Percentiles rank a stretch among this genome's conserved stretches.
Evolutionary conservation across 2,113 vertebrate genomes (phyloP).

Genomic region (Nycticebus coucang): DNA sequence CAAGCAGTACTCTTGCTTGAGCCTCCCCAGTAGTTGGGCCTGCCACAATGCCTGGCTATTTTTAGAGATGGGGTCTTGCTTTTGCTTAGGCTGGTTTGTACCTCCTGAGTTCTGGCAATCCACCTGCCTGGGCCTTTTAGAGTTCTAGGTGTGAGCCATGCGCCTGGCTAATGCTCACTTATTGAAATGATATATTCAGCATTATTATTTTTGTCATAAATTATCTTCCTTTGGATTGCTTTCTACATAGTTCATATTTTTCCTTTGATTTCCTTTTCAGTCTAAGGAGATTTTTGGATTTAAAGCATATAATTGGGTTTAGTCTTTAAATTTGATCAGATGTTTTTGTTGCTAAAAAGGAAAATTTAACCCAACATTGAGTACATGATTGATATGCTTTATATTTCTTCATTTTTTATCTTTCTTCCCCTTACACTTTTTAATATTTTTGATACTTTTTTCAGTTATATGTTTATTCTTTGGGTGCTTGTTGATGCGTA

Average conservation of each 20-base stretch:
- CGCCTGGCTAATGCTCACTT: background rate
- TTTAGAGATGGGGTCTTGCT: no score
- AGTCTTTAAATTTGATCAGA: conserved; percentile 25
- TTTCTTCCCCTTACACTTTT: background rate
- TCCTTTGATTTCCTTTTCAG: background rate
- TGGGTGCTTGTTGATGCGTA: background rate
- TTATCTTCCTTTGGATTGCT: background rate
- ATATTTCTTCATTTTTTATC: background rate
- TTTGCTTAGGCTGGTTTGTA: no score
- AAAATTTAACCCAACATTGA: background rate
- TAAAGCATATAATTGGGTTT: background rate
- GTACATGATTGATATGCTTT: background rate
- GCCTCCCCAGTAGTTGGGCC: no score
- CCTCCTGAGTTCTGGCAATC: no score
- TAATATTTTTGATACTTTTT: background rate
- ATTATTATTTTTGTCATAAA: background rate
- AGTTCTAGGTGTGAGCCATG: no score
- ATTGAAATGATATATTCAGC: background rate
- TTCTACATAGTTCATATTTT: background rate
- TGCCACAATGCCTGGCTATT: no score
- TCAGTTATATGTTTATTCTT: conserved; percentile 3
- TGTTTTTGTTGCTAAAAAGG: conserved; percentile 40
- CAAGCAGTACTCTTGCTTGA: no score
- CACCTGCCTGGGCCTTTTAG: no score
- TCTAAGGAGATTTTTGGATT: background rate